Conservation (phyloP, 2,888 invertebrate genomes). For the Noctua comes region DNA sequence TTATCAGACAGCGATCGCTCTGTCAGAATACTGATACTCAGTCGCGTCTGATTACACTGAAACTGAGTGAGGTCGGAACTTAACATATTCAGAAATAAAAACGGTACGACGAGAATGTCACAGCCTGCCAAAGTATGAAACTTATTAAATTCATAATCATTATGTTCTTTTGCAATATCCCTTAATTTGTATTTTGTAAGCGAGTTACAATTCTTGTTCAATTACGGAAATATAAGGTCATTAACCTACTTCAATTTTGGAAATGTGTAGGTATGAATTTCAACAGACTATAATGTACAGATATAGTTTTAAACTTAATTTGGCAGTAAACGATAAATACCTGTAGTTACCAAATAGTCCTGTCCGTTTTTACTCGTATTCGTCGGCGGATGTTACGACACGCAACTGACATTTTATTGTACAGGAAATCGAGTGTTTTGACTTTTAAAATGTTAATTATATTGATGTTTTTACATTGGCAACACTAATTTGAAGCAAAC, state of each 20-base stretch:
- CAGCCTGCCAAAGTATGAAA: background rate
- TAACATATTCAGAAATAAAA: conserved; percentile 9
- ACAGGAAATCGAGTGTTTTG: conserved; percentile 73
- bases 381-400: conserved; percentile 75
- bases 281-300: conserved; percentile 42
- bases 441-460: conserved; percentile 63
- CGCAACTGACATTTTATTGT: conserved; percentile 70
- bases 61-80: conserved; percentile 34
- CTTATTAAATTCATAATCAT: conserved; percentile 3
- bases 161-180: conserved; percentile 47
- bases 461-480: conserved; percentile 43
- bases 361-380: conserved; percentile 61
- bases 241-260: conserved; percentile 62
- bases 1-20: conserved; percentile 6
- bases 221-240: conserved; percentile 59
- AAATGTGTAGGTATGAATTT: conserved; percentile 34
- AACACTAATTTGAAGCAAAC: conserved; percentile 27
- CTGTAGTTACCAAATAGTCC: conserved; percentile 63
- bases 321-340: conserved; percentile 58
- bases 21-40: conserved; percentile 10
- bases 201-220: conserved; percentile 37
- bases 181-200: conserved; percentile 43
- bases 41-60: background rate
- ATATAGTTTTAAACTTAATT: conserved; percentile 52
- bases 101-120: conserved; percentile 5